These are phyloP conservation scores for Rutilus rutilus DNA, from an alignment of 2,113 vertebrate genomes.

Conservation along the genomic window DNA sequence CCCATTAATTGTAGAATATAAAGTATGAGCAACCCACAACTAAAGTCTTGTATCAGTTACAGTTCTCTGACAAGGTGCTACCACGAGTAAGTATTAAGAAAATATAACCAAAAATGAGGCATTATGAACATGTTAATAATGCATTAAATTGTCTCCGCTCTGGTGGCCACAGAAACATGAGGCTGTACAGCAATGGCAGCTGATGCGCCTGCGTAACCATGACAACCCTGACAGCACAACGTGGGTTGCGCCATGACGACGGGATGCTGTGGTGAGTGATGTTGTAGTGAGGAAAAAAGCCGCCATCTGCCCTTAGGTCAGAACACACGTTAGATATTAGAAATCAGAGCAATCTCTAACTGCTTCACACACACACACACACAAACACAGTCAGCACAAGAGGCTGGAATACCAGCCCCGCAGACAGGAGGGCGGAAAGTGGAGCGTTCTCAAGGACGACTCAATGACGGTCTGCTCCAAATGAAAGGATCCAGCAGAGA, in stretches of 20 bases:
- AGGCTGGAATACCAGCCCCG: constrained; percentile 37
- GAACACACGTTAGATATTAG: constrained; percentile 41
- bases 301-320: constrained; percentile 31
- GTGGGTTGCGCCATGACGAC: constrained; percentile 25
- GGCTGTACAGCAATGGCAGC: constrained; percentile 40
- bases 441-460: constrained; percentile 70
- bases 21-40: not conserved
- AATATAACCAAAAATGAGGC: not conserved
- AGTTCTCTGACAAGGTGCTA: not conserved
- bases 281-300: constrained; percentile 31
- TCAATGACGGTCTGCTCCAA: constrained; percentile 66
- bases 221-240: constrained; percentile 50
- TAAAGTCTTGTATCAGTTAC: not conserved
- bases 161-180: constrained; percentile 53
- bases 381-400: constrained; percentile 17
- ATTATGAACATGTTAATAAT: not conserved
- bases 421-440: constrained; percentile 53
- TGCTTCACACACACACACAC: constrained; percentile 22
- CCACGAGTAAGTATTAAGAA: no score
- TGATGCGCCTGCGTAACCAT: constrained; percentile 53
- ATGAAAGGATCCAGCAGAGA: constrained; percentile 39
- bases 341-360: constrained; percentile 50
- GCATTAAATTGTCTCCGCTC: constrained; percentile 11
- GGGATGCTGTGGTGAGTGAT: constrained; percentile 28
- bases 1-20: not conserved